Conservation (phyloP, 2,113 vertebrate species). For the Mixornis gularis region DNA sequence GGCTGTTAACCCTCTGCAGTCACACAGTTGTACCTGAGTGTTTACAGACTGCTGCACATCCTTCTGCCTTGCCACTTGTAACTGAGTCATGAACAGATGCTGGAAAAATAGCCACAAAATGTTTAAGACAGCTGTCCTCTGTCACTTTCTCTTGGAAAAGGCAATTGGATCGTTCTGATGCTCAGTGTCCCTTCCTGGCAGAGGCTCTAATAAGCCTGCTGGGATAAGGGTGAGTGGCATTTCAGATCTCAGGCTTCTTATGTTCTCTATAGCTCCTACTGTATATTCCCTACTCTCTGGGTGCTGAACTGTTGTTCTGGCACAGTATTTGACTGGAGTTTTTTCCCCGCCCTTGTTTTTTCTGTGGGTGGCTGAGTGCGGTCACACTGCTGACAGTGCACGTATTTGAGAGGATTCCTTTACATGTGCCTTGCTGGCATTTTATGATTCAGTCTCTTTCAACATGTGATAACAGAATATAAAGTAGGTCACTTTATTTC, state of each 20-base stretch:
- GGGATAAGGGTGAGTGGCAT: background rate
- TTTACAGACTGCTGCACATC: background rate
- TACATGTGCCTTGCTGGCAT: background rate
- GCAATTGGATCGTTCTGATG: accelerated
- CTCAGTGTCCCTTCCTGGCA: background rate
- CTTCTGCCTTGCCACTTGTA: background rate
- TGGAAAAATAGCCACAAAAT: background rate
- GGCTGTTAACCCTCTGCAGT: background rate
- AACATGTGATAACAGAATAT: background rate
- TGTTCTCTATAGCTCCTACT: background rate
- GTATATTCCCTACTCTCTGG: background rate
- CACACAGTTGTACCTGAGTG: background rate
- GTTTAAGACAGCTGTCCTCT: background rate
- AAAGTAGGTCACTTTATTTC: conserved; percentile 44
- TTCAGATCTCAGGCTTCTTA: background rate
- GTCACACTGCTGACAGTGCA: background rate
- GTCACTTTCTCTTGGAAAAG: background rate
- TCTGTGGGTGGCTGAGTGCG: background rate
- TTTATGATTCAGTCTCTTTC: background rate
- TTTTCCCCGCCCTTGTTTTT: background rate
- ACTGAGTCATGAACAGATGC: background rate
- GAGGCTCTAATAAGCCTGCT: background rate
- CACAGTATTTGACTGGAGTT: background rate
- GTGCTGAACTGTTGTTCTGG: background rate
- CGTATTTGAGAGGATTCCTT: background rate